phyloP scores from a whole-genome alignment of 1,140 invertebrate genomes.

The Pygmarrhopalites habei region DNA sequence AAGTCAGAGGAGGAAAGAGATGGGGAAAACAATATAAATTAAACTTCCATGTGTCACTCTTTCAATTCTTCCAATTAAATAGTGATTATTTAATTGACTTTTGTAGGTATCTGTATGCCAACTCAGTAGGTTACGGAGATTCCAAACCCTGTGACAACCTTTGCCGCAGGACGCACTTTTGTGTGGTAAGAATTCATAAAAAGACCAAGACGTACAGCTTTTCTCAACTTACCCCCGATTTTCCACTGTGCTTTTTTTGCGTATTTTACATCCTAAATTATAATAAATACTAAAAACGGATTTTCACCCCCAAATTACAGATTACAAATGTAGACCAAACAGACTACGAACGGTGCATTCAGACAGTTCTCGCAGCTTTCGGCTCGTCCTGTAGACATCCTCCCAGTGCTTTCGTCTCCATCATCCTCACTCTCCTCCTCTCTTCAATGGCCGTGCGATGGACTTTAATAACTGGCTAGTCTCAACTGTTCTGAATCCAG shows the following conservation, averaged over 20 bases:
- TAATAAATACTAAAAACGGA: too few relatives aligned
- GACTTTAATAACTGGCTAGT: constrained; percentile 1
- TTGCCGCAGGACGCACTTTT: constrained; percentile 35
- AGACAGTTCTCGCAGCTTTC: constrained; percentile 26
- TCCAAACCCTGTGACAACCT: constrained; percentile 25
- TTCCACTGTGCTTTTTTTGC: too few relatives aligned
- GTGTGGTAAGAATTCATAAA: too few relatives aligned
- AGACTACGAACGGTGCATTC: constrained; percentile 36
- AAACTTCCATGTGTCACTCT: too few relatives aligned
- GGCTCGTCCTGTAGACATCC: constrained; percentile 2
- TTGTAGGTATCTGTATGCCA: constrained; percentile 30
- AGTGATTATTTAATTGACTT: too few relatives aligned
- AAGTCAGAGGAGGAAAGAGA: too few relatives aligned
- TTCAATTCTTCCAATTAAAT: too few relatives aligned
- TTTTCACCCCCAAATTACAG: too few relatives aligned
- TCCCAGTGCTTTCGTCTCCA: background rate
- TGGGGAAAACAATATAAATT: too few relatives aligned
- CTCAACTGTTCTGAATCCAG: background rate
- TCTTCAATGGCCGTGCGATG: constrained; percentile 9
- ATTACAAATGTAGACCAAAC: constrained; percentile 35
- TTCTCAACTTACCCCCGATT: too few relatives aligned
- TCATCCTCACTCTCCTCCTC: background rate
- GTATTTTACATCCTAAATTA: too few relatives aligned
- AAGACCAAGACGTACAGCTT: too few relatives aligned
- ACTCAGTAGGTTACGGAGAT: constrained; percentile 33